Base-by-base conservation (phyloP, 1,140 invertebrate genomes). In the Dreissena rostriformis region DNA sequence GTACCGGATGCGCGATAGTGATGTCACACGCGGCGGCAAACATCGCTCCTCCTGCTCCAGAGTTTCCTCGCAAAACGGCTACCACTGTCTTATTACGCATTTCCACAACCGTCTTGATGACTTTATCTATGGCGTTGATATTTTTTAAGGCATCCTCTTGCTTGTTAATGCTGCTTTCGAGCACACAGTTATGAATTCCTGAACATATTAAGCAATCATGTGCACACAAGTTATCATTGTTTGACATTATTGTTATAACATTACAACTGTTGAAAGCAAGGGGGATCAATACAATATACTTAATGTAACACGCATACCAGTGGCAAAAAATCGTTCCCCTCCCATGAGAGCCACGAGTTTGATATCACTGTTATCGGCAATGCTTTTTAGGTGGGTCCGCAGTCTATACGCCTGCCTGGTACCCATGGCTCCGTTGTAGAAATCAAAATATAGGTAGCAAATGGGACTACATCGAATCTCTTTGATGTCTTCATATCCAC, bases 341-440 rank as follows among this genome's bases (percentile, higher is more conserved):
- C 81, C 81, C 81, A 83, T 83, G 17, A 83, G 39, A 15, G 51
- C 81, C 14, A 83, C 81, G 53, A 77, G 51, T 70, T 51, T 75
- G 73, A 83, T 61, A n/a, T 68, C 49, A 17, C 7, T 15, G n/a
- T 57, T 28, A 10, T 67, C 63, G 49, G 24, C 24, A 19, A 83
- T 14, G 15, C 39, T 10, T 19, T 57, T 15, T 29, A 83, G 61
- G 22, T 26, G 17, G 8, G 55, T 17, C 24, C 68, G 17, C 7
- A 83, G 66, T n/a, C 74, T 17, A 8, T 11, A 19, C 28, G 63
- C 72, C 51, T 70, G 72, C 6, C 29, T n/a, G 6, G 12, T 55
- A 52, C 76, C 81, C 81, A 83, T 83, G n/a, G 81, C 81, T 14
- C 81, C 81, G 57, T 83, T 83, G 51, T 83, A 83, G 26, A 83